Evolutionary conservation across 2,113 vertebrate species (phyloP).

Genomic region (crab-eating macaque (Macaca fascicularis)): T2T-MFA8v1.1 NC_088379.1:51542501-51543000

Average conservation of each 20-base stretch:
- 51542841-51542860: conserved; percentile 14
- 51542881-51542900: neutral
- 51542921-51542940: neutral
- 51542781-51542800: neutral
- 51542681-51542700: neutral
- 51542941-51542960: neutral
- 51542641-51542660: neutral
- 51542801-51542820: neutral
- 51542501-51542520: neutral
- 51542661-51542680: neutral
- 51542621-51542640: neutral
- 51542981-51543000: neutral
- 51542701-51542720: conserved; percentile 5
- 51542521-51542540: neutral
- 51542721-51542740: neutral
- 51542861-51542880: neutral
- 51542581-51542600: neutral
- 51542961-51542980: neutral
- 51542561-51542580: neutral
- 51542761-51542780: neutral
- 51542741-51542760: neutral
- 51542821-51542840: neutral
- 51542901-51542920: neutral
- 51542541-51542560: neutral
- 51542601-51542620: neutral